phyloP scores from a whole-genome alignment of 2,797 vertebrate species.

The Sphenopsis melanotis region DNA sequence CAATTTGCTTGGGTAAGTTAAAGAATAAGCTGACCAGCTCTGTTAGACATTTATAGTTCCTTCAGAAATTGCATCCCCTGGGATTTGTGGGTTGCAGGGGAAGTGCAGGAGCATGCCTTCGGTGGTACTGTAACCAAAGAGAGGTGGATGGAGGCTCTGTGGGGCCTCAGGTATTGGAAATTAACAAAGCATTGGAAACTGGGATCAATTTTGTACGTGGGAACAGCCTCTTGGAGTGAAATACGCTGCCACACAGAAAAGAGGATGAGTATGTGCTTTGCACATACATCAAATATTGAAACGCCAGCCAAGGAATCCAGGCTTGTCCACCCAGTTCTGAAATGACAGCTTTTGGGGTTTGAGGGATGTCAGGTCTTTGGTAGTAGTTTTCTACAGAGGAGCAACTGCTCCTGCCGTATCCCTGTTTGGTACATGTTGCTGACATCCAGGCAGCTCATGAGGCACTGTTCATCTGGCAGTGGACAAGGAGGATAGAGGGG shows the following conservation, averaged over 20 bases:
- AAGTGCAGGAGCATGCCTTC: not conserved
- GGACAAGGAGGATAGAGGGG: too few relatives aligned
- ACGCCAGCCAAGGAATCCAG: not conserved
- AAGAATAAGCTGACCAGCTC: not conserved
- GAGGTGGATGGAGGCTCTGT: not conserved
- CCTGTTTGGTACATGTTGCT: not conserved
- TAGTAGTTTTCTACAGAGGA: not conserved
- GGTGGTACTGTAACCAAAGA: not conserved
- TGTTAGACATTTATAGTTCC: not conserved
- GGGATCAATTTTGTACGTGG: not conserved
- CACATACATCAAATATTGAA: not conserved
- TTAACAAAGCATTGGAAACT: not conserved
- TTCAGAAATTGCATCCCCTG: not conserved
- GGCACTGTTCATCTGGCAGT: not conserved
- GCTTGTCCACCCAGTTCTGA: not conserved
- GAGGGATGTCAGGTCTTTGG: not conserved
- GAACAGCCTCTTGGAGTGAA: not conserved
- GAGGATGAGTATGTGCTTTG: not conserved
- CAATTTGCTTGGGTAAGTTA: not conserved
- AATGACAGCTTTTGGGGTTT: not conserved
- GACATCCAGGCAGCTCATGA: rapidly evolving
- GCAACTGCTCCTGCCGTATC: not conserved
- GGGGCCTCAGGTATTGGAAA: not conserved
- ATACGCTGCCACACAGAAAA: not conserved
- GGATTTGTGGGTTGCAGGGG: not conserved